Conservation (phyloP, 2,797 vertebrate genomes). For the Microcaecilia unicolor region DNA sequence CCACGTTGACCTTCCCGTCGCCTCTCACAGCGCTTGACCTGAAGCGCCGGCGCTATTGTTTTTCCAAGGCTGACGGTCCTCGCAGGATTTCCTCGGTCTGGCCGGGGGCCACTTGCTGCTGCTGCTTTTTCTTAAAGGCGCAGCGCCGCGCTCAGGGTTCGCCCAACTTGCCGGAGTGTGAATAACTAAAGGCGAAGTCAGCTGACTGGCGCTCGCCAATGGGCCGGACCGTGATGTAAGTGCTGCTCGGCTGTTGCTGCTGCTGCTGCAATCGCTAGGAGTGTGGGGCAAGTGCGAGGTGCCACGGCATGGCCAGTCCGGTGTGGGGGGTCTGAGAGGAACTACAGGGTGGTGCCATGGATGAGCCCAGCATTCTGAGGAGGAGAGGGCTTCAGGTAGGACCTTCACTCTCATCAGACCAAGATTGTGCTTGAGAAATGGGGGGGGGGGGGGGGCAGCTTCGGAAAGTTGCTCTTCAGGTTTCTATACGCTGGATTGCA, state of each 20-base stretch:
- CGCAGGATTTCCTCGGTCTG: conserved; percentile 59
- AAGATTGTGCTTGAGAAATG: conserved; percentile 4
- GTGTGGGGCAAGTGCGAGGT: conserved; percentile 51
- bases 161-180: conserved; percentile 80
- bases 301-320: conserved; percentile 67
- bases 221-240: conserved; percentile 85
- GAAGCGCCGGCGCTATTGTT: conserved; percentile 43
- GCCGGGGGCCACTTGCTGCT: conserved; percentile 57
- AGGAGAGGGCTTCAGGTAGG: conserved; percentile 89
- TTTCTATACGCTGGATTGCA: too few species aligned
- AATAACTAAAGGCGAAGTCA: conserved; percentile 71
- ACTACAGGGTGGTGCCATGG: conserved; percentile 56
- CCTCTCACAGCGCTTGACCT: conserved; percentile 27
- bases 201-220: conserved; percentile 83
- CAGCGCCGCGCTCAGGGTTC: conserved; percentile 45
- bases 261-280: conserved; percentile 80
- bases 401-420: too few species aligned
- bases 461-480: conserved; percentile 32
- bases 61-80: conserved; percentile 46
- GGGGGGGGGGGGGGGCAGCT: too few species aligned
- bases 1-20: conserved; percentile 31
- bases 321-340: conserved; percentile 53
- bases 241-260: too few species aligned
- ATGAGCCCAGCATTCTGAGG: conserved; percentile 87
- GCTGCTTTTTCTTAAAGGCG: too few species aligned